Evolutionary conservation across 2,888 invertebrate species (phyloP).

Genomic region (Euproctis similis): DNA sequence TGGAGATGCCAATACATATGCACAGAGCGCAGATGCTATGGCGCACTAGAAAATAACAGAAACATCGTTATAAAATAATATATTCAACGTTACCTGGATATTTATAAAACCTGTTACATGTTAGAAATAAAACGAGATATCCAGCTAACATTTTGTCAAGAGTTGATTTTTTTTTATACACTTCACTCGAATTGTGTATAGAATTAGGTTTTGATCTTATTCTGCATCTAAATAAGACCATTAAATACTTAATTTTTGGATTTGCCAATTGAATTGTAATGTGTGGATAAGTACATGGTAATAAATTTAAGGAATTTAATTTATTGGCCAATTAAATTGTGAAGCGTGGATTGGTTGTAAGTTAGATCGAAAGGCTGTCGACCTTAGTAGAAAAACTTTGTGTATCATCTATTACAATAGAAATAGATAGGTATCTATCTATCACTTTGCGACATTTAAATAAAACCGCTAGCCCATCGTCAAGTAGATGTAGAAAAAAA

Average conservation of each 20-base stretch:
- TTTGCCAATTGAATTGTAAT: too few species aligned
- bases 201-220: too few species aligned
- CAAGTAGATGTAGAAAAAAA: too few species aligned
- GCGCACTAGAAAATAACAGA: constrained; percentile 36
- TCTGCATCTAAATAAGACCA: too few species aligned
- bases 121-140: constrained; percentile 1
- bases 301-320: constrained; percentile 46
- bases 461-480: constrained; percentile 42
- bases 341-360: too few species aligned
- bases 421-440: constrained; percentile 49
- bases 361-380: constrained; percentile 55
- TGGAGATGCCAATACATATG: constrained; percentile 45
- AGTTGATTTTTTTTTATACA: constrained; percentile 23
- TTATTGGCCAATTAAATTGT: constrained; percentile 44
- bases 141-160: constrained; percentile 4
- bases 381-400: constrained; percentile 47
- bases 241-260: too few species aligned
- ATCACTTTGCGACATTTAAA: constrained; percentile 45
- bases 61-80: not conserved
- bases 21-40: constrained; percentile 37
- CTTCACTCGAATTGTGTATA: too few species aligned
- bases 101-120: too few species aligned
- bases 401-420: constrained; percentile 46
- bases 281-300: constrained; percentile 32
- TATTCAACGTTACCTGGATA: too few species aligned